Evolutionary conservation across 2,888 invertebrate genomes (phyloP).

Genomic region (Oscheius myriophilus): DNA sequence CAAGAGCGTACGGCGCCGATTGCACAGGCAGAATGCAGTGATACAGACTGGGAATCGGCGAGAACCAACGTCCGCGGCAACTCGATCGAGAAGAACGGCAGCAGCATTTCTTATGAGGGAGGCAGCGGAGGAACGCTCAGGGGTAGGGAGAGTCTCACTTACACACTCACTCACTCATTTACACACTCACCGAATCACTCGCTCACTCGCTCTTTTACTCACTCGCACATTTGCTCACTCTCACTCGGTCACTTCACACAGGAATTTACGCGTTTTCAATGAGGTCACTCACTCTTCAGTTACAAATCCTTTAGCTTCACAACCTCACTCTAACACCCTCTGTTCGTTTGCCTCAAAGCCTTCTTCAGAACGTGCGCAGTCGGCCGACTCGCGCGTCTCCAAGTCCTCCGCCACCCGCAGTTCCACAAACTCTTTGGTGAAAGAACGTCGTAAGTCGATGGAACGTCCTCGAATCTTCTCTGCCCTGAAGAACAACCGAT

Average conservation of each 20-base stretch:
- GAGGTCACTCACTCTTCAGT: too few relatives aligned
- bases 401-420: constrained; percentile 28
- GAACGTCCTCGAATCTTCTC: constrained; percentile 51
- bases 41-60: constrained; percentile 68
- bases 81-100: constrained; percentile 45
- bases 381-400: constrained; percentile 56
- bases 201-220: too few relatives aligned
- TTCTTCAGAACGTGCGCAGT: constrained; percentile 59
- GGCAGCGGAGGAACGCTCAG: constrained; percentile 44
- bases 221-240: background rate
- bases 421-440: constrained; percentile 32
- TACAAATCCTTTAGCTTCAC: background rate
- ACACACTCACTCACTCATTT: background rate
- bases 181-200: too few relatives aligned
- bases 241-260: too few relatives aligned
- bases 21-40: constrained; percentile 70
- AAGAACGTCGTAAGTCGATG: constrained; percentile 55
- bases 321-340: background rate
- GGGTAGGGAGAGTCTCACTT: constrained; percentile 26
- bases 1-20: constrained; percentile 60
- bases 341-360: background rate
- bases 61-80: constrained; percentile 43
- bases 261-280: too few relatives aligned
- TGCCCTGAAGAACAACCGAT: constrained; percentile 48
- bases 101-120: constrained; percentile 23